phyloP scores from a whole-genome alignment of 2,888 invertebrate species.

The Papilio demoleus region DNA sequence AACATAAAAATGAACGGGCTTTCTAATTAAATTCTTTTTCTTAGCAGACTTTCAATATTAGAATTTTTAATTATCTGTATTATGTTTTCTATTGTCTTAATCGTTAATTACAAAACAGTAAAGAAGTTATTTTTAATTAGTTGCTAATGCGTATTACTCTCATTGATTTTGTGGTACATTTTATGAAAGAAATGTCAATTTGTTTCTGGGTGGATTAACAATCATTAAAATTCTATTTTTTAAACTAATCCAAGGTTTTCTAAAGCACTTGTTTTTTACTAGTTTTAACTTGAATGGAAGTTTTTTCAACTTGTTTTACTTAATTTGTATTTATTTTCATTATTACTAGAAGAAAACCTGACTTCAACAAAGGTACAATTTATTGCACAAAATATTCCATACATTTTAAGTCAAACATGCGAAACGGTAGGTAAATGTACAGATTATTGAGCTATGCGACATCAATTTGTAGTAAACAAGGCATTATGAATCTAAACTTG shows the following conservation, averaged over 20 bases:
- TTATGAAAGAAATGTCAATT: too few relatives aligned
- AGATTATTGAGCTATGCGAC: constrained; percentile 13
- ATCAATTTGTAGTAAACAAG: not conserved
- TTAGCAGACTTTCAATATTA: not conserved
- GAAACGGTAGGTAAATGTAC: constrained; percentile 9
- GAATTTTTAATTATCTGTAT: not conserved
- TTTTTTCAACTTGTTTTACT: not conserved
- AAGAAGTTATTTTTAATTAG: not conserved
- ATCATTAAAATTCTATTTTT: too few relatives aligned
- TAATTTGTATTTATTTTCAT: too few relatives aligned
- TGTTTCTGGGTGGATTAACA: too few relatives aligned
- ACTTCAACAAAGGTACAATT: too few relatives aligned
- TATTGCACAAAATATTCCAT: constrained; percentile 9
- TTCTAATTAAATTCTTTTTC: constrained; percentile 8
- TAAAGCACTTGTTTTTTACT: not conserved
- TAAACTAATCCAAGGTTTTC: too few relatives aligned
- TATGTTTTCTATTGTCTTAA: not conserved
- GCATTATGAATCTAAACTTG: not conserved
- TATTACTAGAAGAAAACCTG: too few relatives aligned
- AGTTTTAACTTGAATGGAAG: not conserved
- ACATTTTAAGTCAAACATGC: constrained; percentile 15
- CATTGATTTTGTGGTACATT: too few relatives aligned
- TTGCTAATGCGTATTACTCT: too few relatives aligned
- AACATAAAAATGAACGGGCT: not conserved
- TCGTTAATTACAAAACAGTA: not conserved